Conservation (phyloP, 2,888 invertebrate genomes). For the Neoaliturus tenellus region DNA sequence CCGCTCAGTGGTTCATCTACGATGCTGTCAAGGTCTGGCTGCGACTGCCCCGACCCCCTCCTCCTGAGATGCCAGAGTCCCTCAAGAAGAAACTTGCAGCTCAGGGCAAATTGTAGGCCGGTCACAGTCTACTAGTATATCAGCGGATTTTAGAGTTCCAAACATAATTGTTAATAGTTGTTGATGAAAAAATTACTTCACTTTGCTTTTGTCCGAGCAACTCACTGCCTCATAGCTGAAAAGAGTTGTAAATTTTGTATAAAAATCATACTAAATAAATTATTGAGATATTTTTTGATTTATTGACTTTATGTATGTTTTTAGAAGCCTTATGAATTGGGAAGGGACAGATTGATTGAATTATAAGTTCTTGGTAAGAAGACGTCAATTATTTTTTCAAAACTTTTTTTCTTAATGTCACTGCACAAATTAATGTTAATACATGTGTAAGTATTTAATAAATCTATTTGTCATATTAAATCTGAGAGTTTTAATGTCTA, state of each 20-base stretch:
- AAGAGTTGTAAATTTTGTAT: no score
- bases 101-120: constrained; percentile 55
- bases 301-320: no score
- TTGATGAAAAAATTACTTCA: not conserved
- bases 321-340: no score
- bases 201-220: not conserved
- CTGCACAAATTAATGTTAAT: not conserved
- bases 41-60: constrained; percentile 95
- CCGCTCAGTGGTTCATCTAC: constrained; percentile 98
- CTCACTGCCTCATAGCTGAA: not conserved
- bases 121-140: not conserved
- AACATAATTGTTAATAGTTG: not conserved
- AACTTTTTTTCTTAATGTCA: not conserved
- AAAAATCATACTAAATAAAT: no score
- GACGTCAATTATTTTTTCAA: not conserved
- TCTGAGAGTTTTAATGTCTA: not conserved
- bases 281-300: no score
- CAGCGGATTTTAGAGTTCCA: not conserved
- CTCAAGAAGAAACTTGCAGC: constrained; percentile 82
- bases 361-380: not conserved
- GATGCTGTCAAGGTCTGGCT: constrained; percentile 94
- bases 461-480: constrained; percentile 5
- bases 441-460: constrained; percentile 13
- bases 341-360: not conserved
- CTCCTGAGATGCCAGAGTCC: constrained; percentile 96